phyloP scores from a whole-genome alignment of 2,888 invertebrate species.

The Nomada hirtipes region DNA sequence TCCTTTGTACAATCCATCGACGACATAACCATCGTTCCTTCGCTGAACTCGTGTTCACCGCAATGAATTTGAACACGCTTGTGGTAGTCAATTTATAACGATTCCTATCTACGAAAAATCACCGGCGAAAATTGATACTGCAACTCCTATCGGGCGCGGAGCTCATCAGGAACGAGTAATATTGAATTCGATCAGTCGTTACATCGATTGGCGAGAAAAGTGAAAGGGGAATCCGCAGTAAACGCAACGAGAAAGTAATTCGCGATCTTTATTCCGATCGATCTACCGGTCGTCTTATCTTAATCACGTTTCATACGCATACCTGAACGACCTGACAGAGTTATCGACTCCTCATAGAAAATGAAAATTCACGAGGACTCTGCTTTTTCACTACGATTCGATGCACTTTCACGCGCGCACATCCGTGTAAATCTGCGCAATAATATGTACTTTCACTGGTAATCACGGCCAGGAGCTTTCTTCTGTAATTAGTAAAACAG shows the following conservation, averaged over 20 bases:
- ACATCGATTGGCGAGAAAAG: slow-evolving; percentile 62
- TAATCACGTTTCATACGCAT: slow-evolving; percentile 31
- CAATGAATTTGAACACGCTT: too few relatives aligned
- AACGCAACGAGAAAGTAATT: slow-evolving; percentile 74
- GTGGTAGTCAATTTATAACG: not conserved
- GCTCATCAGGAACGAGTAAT: slow-evolving; percentile 16
- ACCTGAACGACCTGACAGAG: not conserved
- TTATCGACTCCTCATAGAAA: slow-evolving; percentile 22
- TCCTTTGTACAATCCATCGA: not conserved
- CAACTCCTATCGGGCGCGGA: not conserved
- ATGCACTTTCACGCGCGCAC: too few relatives aligned
- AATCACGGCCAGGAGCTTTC: too few relatives aligned
- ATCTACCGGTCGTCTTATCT: slow-evolving; percentile 34
- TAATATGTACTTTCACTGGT: too few relatives aligned
- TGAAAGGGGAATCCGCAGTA: slow-evolving; percentile 78
- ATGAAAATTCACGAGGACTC: not conserved
- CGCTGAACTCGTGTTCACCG: not conserved
- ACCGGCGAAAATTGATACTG: not conserved
- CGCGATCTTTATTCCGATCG: slow-evolving; percentile 59
- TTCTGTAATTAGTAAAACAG: too few relatives aligned
- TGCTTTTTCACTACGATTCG: slow-evolving; percentile 18
- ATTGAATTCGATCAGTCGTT: slow-evolving; percentile 45
- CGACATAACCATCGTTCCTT: slow-evolving; percentile 13
- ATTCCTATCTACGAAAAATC: not conserved
- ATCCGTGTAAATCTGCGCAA: too few relatives aligned